phyloP scores from a whole-genome alignment of 2,888 invertebrate species.

The Galerucella nymphaeae region DNA sequence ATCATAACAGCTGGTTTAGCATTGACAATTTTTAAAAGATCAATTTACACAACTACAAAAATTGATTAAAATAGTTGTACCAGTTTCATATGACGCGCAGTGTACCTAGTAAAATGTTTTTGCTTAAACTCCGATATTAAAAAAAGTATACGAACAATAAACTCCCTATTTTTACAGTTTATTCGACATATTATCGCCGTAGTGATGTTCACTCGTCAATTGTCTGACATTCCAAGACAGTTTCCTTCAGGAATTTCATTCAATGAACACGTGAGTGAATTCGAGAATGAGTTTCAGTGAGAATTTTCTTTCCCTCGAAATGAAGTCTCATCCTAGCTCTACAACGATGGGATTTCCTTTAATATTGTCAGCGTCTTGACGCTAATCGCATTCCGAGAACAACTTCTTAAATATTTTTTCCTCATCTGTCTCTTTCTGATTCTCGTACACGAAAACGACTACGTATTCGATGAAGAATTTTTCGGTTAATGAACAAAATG shows the following conservation, averaged over 20 bases:
- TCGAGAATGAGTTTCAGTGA: constrained; percentile 56
- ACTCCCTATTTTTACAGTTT: constrained; percentile 10
- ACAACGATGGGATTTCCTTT: constrained; percentile 32
- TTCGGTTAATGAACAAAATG: background rate
- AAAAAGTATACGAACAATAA: constrained; percentile 8
- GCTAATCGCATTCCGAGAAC: constrained; percentile 28
- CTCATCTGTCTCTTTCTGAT: background rate
- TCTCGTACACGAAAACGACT: background rate
- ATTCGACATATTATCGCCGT: constrained; percentile 34
- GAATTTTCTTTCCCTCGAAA: constrained; percentile 52
- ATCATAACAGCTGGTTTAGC: no score
- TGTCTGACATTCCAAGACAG: constrained; percentile 49
- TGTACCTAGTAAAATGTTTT: background rate
- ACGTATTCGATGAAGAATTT: background rate
- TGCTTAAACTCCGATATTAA: background rate
- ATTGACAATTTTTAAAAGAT: no score
- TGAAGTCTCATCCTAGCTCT: constrained; percentile 16
- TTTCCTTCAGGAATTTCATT: constrained; percentile 51
- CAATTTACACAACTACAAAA: no score
- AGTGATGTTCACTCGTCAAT: constrained; percentile 48
- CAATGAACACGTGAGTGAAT: constrained; percentile 56
- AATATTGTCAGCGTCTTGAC: constrained; percentile 28
- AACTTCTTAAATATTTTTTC: constrained; percentile 13
- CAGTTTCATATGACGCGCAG: no score
- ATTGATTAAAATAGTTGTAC: no score